Evolutionary conservation across 2,113 vertebrate species (phyloP).

Genomic region (Thamnaconus septentrionalis): DNA sequence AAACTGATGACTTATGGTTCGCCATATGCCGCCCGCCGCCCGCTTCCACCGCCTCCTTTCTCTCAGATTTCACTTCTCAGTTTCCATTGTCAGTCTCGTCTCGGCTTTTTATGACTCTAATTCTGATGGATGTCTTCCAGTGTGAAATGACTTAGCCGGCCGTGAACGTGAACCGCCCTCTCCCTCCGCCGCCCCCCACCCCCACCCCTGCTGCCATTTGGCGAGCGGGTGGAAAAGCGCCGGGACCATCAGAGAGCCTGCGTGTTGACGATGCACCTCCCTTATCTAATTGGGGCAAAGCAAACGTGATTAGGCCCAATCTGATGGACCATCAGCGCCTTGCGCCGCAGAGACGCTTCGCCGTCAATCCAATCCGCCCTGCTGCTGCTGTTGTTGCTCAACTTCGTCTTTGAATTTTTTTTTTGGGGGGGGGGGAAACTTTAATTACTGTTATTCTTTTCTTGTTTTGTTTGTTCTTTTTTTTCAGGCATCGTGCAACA

Average conservation of each 20-base stretch:
- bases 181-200: no score
- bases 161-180: conserved; percentile 57
- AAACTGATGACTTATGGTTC: conserved; percentile 58
- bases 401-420: background rate
- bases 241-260: conserved; percentile 45
- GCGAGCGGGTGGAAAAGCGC: conserved; percentile 61
- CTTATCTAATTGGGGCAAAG: conserved; percentile 73
- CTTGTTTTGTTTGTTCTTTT: no score
- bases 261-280: conserved; percentile 60
- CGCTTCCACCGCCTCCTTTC: conserved; percentile 31
- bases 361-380: conserved; percentile 21
- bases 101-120: conserved; percentile 62
- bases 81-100: conserved; percentile 61
- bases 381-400: conserved; percentile 2
- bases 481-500: no score
- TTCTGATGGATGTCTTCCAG: conserved; percentile 68
- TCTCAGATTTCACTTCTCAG: conserved; percentile 61
- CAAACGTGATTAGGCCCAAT: conserved; percentile 68
- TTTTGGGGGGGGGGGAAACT: background rate
- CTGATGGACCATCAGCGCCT: conserved; percentile 64
- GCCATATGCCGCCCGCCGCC: conserved; percentile 59
- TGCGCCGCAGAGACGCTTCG: conserved; percentile 42
- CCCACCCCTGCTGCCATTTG: conserved; percentile 64
- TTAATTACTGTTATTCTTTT: no score
- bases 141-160: conserved; percentile 65